Percentiles rank a stretch among this genome's conserved stretches.
These are phyloP conservation scores for Enteromius fasciolatus DNA, from an alignment of 2,797 vertebrate genomes.

Conservation along the genomic window DNA sequence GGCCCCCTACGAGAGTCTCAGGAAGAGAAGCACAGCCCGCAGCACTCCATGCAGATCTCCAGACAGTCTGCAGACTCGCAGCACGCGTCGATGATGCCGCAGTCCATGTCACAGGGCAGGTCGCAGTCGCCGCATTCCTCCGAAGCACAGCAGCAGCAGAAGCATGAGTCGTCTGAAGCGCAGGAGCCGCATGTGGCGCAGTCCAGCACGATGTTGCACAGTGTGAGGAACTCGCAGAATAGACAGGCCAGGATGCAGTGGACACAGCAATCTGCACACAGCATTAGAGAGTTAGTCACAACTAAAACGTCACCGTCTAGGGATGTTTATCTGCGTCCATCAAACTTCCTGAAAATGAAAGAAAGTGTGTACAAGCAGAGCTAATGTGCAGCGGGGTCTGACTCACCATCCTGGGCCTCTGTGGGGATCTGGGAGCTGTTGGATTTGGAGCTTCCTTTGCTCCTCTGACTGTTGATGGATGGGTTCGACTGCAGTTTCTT, in stretches of 20 bases:
- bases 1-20: slow-evolving; percentile 71
- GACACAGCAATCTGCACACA: slow-evolving; percentile 89
- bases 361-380: not conserved
- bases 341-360: slow-evolving; percentile 4
- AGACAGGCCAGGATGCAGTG: slow-evolving; percentile 98
- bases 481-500: slow-evolving; percentile 88
- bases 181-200: slow-evolving; percentile 96
- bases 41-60: slow-evolving; percentile 99
- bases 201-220: slow-evolving; percentile 96
- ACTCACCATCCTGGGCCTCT: slow-evolving; percentile 90
- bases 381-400: not conserved
- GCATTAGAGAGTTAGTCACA: slow-evolving; percentile 8
- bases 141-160: slow-evolving; percentile 95
- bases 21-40: slow-evolving; percentile 97
- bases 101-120: slow-evolving; percentile 98
- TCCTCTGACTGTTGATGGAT: slow-evolving; percentile 92
- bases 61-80: slow-evolving; percentile 98
- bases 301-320: not conserved
- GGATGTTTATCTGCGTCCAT: not conserved
- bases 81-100: slow-evolving; percentile 97
- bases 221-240: slow-evolving; percentile 96
- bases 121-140: slow-evolving; percentile 95
- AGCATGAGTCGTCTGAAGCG: slow-evolving; percentile 89
- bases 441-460: slow-evolving; percentile 89
- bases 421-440: slow-evolving; percentile 90